Base-by-base conservation (phyloP, 2,888 invertebrate genomes). In the Mythimna impura region DNA sequence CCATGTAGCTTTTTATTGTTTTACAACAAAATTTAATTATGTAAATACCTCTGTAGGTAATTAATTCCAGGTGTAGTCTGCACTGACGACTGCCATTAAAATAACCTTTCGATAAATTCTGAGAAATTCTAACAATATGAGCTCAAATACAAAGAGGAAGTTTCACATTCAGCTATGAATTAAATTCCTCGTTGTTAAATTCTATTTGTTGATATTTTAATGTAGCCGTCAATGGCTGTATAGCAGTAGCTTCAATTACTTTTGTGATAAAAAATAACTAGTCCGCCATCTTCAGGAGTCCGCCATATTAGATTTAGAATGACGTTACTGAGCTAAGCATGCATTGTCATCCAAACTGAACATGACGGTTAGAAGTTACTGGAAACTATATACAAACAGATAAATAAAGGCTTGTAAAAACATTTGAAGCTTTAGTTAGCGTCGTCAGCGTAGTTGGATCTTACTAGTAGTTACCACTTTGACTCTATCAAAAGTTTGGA, bases 11-110 rank as follows among this genome's bases (percentile, higher is more conserved):
- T 77, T 77, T 73, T 78, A 73, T 72, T 74, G 64, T 75, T 75
- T 60, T 62, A 68, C 61, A 84, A 71, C 67, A 68, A 74, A 74
- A 84, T 86, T 84, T 80, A 85, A 87, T 89, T 86, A 90, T 89
- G 82, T 73, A 84, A 86, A 86, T 80, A 71, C 30, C 58, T 14
- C 25, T 69, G 65, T 66, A 65, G n/a, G 55, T 76, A 70, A 84
- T 76, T 75, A 70, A 74, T 73, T 88, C 87, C 88, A 89, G 89
- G 81, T 84, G 64, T 36, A 86, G 87, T 86, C 88, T 70, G 74
- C 71, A 75, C 78, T 80, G 80, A 87, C 82, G 83, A 74, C 62
- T 66, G 76, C 78, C 81, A 86, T 86, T 81, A 81, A 47, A 80
- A 84, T 66, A 76, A 72, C 68, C 64, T 74, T 74, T 80, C 75